Evolutionary conservation across 1,140 invertebrate genomes (phyloP).

Genomic region (Drosophila tristis): DNA sequence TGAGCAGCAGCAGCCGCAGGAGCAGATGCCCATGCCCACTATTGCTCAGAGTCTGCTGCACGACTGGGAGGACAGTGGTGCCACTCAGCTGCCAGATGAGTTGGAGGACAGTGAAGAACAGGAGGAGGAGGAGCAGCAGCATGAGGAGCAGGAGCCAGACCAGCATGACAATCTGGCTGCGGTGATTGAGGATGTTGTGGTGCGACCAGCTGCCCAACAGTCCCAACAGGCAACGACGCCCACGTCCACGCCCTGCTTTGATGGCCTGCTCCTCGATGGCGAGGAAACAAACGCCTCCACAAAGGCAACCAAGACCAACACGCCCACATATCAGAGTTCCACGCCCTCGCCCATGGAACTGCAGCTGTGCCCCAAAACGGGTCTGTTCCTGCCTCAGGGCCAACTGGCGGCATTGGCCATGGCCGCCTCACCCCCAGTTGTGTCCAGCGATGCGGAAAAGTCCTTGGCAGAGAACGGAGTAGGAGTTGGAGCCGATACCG

Average conservation of each 20-base stretch:
- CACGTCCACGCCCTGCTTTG: constrained; percentile 43
- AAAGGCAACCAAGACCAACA: constrained; percentile 72
- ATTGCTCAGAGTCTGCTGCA: constrained; percentile 28
- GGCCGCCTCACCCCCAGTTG: constrained; percentile 17
- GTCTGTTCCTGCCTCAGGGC: constrained; percentile 69
- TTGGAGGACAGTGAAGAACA: constrained; percentile 27
- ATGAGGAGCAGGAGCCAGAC: neutral
- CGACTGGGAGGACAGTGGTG: constrained; percentile 38
- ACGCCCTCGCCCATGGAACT: constrained; percentile 63
- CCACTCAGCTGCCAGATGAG: constrained; percentile 34
- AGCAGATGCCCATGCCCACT: constrained; percentile 22
- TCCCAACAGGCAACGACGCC: constrained; percentile 1
- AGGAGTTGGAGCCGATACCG: constrained; percentile 6
- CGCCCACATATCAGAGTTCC: constrained; percentile 77
- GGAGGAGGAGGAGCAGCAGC: constrained; percentile 17
- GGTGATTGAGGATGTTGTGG: constrained; percentile 62
- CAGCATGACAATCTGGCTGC: constrained; percentile 26
- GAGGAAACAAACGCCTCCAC: constrained; percentile 68
- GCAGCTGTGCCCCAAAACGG: constrained; percentile 78
- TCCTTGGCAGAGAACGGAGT: neutral
- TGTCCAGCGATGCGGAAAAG: constrained; percentile 13
- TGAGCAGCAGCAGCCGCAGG: constrained; percentile 1
- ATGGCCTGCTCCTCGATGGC: constrained; percentile 58
- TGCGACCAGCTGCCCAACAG: constrained; percentile 46
- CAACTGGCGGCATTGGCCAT: constrained; percentile 7